Base-by-base conservation (phyloP, 2,113 vertebrate species). In the Aspiorhynchus laticeps region DNA sequence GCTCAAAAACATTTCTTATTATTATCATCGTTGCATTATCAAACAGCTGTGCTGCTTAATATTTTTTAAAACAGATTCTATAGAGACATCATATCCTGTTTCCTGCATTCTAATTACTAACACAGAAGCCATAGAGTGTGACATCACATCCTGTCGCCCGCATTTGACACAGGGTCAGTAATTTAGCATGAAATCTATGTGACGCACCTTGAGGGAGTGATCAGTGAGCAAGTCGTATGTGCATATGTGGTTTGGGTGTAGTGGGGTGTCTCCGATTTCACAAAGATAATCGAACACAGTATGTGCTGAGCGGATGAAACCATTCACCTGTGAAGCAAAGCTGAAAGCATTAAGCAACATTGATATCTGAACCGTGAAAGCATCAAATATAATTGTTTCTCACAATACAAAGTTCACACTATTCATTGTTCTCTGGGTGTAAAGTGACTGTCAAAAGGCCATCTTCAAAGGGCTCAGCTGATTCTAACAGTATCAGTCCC, bases 121-220 rank as follows among this genome's bases (percentile, higher is more conserved):
- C 36, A 41, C 4, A 12, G 33, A 73, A 12, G 36, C 7, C 6
- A 17, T 76, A 26, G 41, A 46, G 2, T n/a, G 2, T 78, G n/a
- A 19, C 46, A 46, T 75, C 41, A 53, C 12, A 19, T 53, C 76
- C 46, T 53, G 46, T 19, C 4, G 28, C 43, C 76, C 48, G 17
- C 7, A 51, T 53, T 10, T 0, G 15, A 53, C 46, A 15, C 73
- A 5, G 36, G 41, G 21, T 61, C 31, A 59, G 19, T 41, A 61
- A n/a, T 65, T 63, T 81, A 43, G 0, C n/a, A 28, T 28, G n/a
- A 31, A 81, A 46, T 61, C 21, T 38, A 28, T 17, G 19, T 46
- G n/a, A 53, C 31, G 3, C 80, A 81, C n/a, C 59, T 43, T 65
- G 38, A 81, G 38, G 80, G 56, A 81, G 80, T 67, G 80, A 46